Conservation (phyloP, 2,797 vertebrate genomes). For the Hypotaenidia philippensis region DNA sequence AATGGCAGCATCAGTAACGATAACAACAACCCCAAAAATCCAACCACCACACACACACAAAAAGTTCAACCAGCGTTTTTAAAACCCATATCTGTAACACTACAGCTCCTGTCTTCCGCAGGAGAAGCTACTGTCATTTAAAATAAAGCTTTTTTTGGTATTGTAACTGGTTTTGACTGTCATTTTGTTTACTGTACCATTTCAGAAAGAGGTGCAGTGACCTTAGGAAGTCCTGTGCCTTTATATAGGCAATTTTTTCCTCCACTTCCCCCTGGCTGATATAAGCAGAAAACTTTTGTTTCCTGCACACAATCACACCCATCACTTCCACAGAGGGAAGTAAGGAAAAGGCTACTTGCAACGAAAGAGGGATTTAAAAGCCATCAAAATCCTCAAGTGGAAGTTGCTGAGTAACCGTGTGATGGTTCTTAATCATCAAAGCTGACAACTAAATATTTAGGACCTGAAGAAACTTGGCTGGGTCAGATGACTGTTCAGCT, state of each 20-base stretch:
- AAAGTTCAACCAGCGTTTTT: neutral
- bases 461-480: slow-evolving; percentile 18
- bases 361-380: neutral
- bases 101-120: neutral
- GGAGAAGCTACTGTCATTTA: neutral
- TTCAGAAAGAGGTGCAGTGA: neutral
- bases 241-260: neutral
- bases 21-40: neutral
- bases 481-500: neutral
- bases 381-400: neutral
- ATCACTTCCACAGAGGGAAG: neutral
- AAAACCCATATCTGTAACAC: neutral
- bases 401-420: neutral
- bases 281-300: neutral
- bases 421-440: neutral
- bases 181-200: neutral
- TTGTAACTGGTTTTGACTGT: neutral
- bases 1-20: neutral
- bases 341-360: neutral
- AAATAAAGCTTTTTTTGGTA: neutral
- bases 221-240: neutral
- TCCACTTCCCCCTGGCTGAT: neutral
- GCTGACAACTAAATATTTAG: slow-evolving; percentile 25
- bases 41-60: neutral
- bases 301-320: neutral